Conservation (phyloP, 2,113 vertebrate species). For the Tursiops truncatus region DNA sequence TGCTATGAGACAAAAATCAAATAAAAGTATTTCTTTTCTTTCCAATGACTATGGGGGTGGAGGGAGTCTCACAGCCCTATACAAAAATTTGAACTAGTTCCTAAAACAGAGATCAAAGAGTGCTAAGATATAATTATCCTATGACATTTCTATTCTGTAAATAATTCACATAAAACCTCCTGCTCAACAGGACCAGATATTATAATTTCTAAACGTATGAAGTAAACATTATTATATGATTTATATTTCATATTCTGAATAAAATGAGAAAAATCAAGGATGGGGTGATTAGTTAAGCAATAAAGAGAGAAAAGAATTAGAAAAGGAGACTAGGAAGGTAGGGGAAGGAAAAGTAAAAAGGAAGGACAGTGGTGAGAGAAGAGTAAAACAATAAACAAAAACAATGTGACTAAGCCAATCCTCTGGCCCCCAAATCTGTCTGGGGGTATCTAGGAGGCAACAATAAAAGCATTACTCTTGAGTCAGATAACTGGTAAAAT, state of each 20-base stretch:
- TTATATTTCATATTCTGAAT: neutral
- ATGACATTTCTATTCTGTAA: neutral
- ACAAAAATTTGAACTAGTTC: constrained; percentile 1
- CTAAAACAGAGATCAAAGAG: neutral
- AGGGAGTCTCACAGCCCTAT: neutral
- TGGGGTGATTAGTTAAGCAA: neutral
- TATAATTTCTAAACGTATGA: neutral
- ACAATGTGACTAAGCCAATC: neutral
- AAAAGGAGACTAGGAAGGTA: neutral
- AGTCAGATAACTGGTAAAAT: neutral
- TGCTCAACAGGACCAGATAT: neutral
- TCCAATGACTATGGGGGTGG: neutral
- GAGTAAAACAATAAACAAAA: neutral
- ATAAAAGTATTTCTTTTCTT: constrained; percentile 30
- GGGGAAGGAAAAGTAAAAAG: neutral
- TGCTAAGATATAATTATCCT: neutral
- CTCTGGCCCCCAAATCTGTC: neutral
- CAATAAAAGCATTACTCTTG: neutral
- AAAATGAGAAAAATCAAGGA: constrained; percentile 28
- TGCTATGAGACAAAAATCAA: neutral
- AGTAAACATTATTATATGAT: neutral
- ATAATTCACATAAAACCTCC: neutral
- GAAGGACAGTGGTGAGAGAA: neutral
- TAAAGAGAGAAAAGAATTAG: neutral
- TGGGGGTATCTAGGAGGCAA: neutral